Conservation (phyloP, 2,113 vertebrate species). For the Notothenia rossii region DNA sequence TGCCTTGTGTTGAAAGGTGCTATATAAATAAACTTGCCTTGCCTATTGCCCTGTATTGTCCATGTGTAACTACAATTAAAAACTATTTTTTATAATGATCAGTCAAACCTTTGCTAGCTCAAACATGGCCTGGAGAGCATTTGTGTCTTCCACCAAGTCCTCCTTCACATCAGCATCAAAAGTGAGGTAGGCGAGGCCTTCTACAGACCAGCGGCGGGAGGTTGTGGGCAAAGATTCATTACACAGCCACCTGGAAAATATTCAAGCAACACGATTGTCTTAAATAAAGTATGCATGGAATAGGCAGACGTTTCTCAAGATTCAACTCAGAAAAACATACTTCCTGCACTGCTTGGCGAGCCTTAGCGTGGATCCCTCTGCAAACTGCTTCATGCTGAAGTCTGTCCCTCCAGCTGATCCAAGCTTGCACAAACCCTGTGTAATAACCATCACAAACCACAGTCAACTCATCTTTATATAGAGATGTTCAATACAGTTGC, state of each 20-base stretch:
- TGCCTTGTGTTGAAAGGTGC: too few relatives aligned
- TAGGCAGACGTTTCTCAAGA: neutral
- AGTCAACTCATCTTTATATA: slow-evolving; percentile 1
- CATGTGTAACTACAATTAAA: neutral
- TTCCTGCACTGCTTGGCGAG: slow-evolving; percentile 98
- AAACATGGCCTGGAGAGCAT: slow-evolving; percentile 93
- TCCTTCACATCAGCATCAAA: slow-evolving; percentile 98
- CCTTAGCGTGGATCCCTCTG: slow-evolving; percentile 95
- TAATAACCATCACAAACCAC: slow-evolving; percentile 27
- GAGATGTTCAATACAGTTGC: neutral
- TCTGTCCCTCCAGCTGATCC: slow-evolving; percentile 96
- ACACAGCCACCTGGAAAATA: slow-evolving; percentile 91
- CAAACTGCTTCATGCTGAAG: slow-evolving; percentile 99
- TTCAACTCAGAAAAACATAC: slow-evolving; percentile 80
- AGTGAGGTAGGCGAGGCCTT: slow-evolving; percentile 98
- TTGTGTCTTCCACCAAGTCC: slow-evolving; percentile 92
- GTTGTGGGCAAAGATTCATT: slow-evolving; percentile 87
- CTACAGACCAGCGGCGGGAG: slow-evolving; percentile 94
- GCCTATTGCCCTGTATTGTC: neutral
- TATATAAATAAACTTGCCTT: too few relatives aligned
- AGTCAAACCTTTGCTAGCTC: slow-evolving; percentile 89
- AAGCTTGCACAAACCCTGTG: slow-evolving; percentile 96
- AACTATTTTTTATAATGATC: neutral
- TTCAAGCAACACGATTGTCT: too few relatives aligned
- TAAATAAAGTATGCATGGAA: slow-evolving; percentile 3